Percentiles rank a stretch among this genome's conserved stretches.
Conservation (phyloP, 2,888 invertebrate genomes). For the Hanleya hanleyi region DNA sequence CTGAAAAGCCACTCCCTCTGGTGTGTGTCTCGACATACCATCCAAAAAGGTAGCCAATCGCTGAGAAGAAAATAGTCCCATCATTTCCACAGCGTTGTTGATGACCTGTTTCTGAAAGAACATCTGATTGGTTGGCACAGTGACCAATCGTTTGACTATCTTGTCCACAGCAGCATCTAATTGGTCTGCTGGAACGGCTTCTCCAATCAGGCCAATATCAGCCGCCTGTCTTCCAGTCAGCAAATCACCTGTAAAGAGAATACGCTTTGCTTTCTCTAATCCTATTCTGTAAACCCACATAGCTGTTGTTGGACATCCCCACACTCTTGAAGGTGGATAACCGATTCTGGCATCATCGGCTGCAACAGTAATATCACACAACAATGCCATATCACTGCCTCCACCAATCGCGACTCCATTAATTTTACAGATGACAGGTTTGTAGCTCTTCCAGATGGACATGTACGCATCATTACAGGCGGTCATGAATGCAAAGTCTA, state of each 20-base stretch:
- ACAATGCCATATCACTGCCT: conserved; percentile 47
- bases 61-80: conserved; percentile 40
- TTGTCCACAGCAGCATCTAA: conserved; percentile 33
- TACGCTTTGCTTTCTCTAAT: conserved; percentile 42
- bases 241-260: conserved; percentile 43
- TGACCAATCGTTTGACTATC: conserved; percentile 32
- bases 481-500: conserved; percentile 41
- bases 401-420: conserved; percentile 44
- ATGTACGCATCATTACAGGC: conserved; percentile 38
- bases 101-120: conserved; percentile 48
- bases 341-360: conserved; percentile 46
- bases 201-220: conserved; percentile 42
- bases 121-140: conserved; percentile 46
- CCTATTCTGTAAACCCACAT: conserved; percentile 44
- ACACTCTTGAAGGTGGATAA: conserved; percentile 46
- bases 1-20: conserved; percentile 45
- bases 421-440: conserved; percentile 43
- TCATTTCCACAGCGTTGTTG: conserved; percentile 41
- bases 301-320: conserved; percentile 51
- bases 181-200: conserved; percentile 33
- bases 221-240: conserved; percentile 37
- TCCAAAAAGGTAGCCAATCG: conserved; percentile 44
- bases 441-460: conserved; percentile 43
- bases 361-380: conserved; percentile 43
- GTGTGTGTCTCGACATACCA: conserved; percentile 47